Percentiles rank a stretch among this genome's conserved stretches.
Evolutionary conservation across 1,140 invertebrate genomes (phyloP).

Genomic region (Drosophila busckii): DNA sequence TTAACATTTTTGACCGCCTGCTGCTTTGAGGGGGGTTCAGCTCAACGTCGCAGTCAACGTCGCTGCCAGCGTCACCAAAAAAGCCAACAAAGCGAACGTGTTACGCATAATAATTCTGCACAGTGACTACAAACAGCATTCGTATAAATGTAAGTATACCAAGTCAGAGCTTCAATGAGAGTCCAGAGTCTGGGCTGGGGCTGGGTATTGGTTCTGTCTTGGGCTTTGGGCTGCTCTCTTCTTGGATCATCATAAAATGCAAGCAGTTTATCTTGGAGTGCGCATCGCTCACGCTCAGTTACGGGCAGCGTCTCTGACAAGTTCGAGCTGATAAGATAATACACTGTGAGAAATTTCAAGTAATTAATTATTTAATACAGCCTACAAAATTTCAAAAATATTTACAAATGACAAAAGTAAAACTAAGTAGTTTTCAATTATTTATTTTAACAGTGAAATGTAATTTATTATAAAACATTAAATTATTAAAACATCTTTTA

Average conservation of each 20-base stretch:
- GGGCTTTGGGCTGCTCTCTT: conserved; percentile 4
- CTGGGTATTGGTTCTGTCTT: conserved; percentile 1
- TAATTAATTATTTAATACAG: too few relatives aligned
- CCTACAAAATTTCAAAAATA: too few relatives aligned
- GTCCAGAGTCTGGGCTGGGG: not conserved
- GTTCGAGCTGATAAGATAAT: conserved; percentile 37
- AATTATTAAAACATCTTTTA: too few relatives aligned
- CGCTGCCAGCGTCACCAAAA: conserved; percentile 34
- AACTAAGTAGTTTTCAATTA: too few relatives aligned
- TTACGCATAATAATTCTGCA: conserved; percentile 74
- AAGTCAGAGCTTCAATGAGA: conserved; percentile 5
- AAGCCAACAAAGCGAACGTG: conserved; percentile 73
- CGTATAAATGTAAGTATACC: conserved; percentile 69
- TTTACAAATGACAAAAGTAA: too few relatives aligned
- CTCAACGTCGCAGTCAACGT: conserved; percentile 4
- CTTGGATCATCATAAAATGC: conserved; percentile 51
- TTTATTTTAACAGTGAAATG: too few relatives aligned
- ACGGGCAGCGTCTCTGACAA: conserved; percentile 14
- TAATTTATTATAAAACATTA: too few relatives aligned
- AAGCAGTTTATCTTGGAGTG: conserved; percentile 54
- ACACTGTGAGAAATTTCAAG: conserved; percentile 20
- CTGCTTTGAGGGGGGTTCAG: conserved; percentile 58
- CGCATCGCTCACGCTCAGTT: conserved; percentile 47
- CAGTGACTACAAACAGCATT: conserved; percentile 35
- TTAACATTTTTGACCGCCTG: conserved; percentile 77